Conservation (phyloP, 2,888 invertebrate species). For the Acanthosepion esculentum region DNA sequence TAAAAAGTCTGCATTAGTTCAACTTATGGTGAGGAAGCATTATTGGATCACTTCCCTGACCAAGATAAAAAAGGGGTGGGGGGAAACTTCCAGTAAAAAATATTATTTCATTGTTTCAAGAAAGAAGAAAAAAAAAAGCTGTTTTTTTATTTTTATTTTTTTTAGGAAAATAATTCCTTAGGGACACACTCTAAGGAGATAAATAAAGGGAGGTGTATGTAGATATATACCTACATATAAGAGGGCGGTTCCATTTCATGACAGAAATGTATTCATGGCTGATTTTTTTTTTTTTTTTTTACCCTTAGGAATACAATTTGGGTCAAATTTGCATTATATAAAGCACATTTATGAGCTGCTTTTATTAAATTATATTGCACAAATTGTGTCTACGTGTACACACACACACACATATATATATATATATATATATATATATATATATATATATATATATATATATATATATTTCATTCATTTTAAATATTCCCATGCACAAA, state of each 20-base stretch:
- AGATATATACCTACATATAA: background rate
- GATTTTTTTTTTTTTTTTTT: background rate
- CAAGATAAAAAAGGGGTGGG: too few relatives aligned
- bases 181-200: background rate
- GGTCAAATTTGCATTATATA: background rate
- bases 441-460: too few relatives aligned
- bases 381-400: background rate
- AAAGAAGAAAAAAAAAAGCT: background rate
- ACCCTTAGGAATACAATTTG: background rate
- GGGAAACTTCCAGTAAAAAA: background rate
- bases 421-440: too few relatives aligned
- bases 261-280: background rate
- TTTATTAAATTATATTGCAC: too few relatives aligned
- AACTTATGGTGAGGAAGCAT: background rate
- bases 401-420: background rate
- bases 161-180: background rate
- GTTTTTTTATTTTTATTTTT: background rate
- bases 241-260: background rate
- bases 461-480: too few relatives aligned
- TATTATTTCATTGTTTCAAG: background rate
- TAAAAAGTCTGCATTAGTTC: background rate
- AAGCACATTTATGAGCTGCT: background rate
- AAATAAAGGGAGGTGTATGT: background rate
- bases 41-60: background rate
- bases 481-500: background rate